Base-by-base conservation (phyloP, 2,888 invertebrate genomes). In the Epinotia nisella region DNA sequence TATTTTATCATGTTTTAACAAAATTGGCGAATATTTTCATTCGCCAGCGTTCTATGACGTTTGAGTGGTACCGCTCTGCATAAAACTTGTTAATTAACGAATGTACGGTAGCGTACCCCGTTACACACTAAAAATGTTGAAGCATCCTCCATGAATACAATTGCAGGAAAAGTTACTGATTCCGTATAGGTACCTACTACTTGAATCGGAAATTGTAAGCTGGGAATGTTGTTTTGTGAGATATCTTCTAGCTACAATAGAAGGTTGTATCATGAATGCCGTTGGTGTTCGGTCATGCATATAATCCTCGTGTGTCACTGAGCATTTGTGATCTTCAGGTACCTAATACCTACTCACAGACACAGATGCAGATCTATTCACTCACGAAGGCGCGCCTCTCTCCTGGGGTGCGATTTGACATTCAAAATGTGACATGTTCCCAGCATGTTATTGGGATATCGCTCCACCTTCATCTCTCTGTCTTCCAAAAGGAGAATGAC, bases 21-120 rank as follows among this genome's bases (percentile, higher is more conserved):
- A 73, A 75, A 69, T 75, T 76, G 75, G 74, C 70, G 77, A 78
- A 78, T 76, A 78, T 82, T 82, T 80, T 77, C 78, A 78, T 81
- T 73, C 62, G 70, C 76, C 76, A 75, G 77, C 73, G 76, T 76
- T 78, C 82, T 81, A 82, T 85, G 82, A 80, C 75, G 76, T 76
- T 76, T 61, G 72, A 74, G 75, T 75, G 78, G 76, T 75, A 75
- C 74, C 55, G 29, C 49, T 29, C 78, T 80, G 85, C 83, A 86
- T 85, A 81, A 81, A 84, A 82, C 84, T 83, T 79, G 76, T 83
- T 84, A 87, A 88, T 88, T 87, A 88, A 79, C 85, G 29, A 17
- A 53, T 29, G 24, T 13, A 13, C 68, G 35, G 17, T 5, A 53
- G 17, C 21, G 39, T 29, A 55, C 35, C 17, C 29, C 45, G 35